Evolutionary conservation across 2,113 vertebrate species (phyloP).

Genomic region (Gadus macrocephalus): DNA sequence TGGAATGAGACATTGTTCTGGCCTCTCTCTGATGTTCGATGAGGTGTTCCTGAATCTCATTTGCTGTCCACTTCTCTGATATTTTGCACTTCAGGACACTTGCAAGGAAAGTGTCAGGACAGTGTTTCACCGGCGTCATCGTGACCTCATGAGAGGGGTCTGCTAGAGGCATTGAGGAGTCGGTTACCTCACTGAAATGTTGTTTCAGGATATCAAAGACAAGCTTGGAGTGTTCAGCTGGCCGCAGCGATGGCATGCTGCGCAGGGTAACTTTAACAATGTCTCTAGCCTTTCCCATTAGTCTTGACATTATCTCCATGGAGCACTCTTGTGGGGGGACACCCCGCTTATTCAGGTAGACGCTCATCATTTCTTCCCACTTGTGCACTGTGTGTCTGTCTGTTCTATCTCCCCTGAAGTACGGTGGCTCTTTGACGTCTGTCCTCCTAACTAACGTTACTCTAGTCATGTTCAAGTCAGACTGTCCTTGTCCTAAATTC

Average conservation of each 20-base stretch:
- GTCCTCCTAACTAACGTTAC: conserved; percentile 1
- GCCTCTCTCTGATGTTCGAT: background rate
- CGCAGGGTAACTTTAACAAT: conserved; percentile 1
- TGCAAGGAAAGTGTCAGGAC: too few relatives aligned
- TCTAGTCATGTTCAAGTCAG: conserved; percentile 1
- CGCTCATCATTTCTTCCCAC: background rate
- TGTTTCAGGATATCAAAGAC: background rate
- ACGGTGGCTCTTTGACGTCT: conserved; percentile 5
- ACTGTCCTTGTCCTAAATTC: background rate
- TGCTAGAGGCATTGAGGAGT: too few relatives aligned
- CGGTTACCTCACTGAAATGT: too few relatives aligned
- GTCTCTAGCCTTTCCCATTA: conserved; percentile 11
- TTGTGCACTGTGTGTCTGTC: conserved; percentile 5
- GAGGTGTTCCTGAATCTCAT: background rate
- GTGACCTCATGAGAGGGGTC: too few relatives aligned
- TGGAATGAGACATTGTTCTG: too few relatives aligned
- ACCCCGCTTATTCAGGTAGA: background rate
- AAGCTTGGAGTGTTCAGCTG: background rate
- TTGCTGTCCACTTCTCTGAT: background rate
- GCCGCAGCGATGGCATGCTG: conserved; percentile 2
- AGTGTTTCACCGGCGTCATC: too few relatives aligned
- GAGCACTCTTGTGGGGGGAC: background rate
- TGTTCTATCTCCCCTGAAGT: conserved; percentile 7
- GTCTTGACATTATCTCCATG: conserved; percentile 3
- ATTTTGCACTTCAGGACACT: too few relatives aligned